A percentile compares a stretch with the other conserved stretches of the same genome.
Evolutionary conservation across 2,113 vertebrate genomes (phyloP).

Genomic region (Lepisosteus oculatus): DNA sequence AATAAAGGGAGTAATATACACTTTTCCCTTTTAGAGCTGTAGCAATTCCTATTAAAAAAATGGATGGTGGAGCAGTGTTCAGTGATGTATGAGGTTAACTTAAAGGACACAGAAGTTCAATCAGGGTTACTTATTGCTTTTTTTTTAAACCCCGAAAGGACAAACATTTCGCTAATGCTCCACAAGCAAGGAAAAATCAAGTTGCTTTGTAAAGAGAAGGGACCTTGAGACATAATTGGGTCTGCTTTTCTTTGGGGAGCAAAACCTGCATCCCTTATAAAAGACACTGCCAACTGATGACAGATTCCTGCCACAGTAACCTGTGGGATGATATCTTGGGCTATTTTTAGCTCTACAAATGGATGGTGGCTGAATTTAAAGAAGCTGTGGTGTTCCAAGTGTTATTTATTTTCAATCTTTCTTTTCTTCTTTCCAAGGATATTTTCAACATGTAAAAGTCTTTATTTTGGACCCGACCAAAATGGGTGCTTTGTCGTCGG

Average conservation of each 20-base stretch:
- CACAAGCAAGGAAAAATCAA: conserved; percentile 1
- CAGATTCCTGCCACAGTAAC: not conserved
- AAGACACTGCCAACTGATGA: not conserved
- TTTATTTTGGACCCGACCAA: no score
- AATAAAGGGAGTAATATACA: no score
- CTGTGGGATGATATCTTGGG: not conserved
- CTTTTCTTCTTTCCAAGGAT: no score
- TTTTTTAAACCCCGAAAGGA: not conserved
- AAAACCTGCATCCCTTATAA: conserved; percentile 1
- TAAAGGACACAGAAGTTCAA: not conserved
- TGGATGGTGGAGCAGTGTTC: no score
- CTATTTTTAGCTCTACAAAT: no score
- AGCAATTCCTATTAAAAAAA: no score
- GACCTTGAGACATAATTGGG: conserved; percentile 15
- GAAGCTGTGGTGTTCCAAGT: no score
- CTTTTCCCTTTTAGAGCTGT: no score
- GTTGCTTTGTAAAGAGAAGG: not conserved
- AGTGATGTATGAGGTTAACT: not conserved
- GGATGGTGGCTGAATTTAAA: no score
- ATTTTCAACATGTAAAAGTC: no score
- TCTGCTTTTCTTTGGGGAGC: conserved; percentile 12
- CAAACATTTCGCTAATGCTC: not conserved
- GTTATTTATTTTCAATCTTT: no score
- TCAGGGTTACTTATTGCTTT: not conserved
- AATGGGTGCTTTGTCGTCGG: no score